A percentile compares a stretch with the other conserved stretches of the same genome.
phyloP scores from a whole-genome alignment of 2,113 vertebrate species.

The Hyperoodon ampullatus region DNA sequence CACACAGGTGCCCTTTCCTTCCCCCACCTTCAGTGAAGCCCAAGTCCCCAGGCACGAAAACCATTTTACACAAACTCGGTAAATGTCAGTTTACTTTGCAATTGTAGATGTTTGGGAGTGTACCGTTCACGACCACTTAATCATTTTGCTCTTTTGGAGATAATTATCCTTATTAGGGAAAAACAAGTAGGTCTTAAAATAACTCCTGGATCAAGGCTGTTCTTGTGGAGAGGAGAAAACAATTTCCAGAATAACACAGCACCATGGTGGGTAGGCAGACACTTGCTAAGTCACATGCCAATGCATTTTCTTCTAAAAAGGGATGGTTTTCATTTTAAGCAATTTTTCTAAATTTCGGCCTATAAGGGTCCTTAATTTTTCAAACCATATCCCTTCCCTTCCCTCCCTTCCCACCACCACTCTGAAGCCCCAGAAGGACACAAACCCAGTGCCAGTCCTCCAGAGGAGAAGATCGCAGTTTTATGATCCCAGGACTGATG shows the following conservation, averaged over 20 bases:
- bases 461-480: fast-evolving
- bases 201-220: neutral
- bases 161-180: slow-evolving; percentile 51
- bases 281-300: fast-evolving
- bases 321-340: fast-evolving
- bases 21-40: neutral
- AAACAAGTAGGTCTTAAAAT: slow-evolving; percentile 10
- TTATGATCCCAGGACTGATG: fast-evolving
- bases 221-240: neutral
- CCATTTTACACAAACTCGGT: neutral
- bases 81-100: neutral
- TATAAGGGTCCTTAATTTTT: neutral
- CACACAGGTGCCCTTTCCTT: fast-evolving
- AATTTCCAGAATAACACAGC: neutral
- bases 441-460: fast-evolving
- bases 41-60: fast-evolving
- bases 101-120: neutral
- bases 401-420: too few relatives aligned
- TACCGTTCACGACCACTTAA: fast-evolving
- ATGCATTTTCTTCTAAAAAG: neutral
- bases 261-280: fast-evolving
- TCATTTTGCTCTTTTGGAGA: neutral
- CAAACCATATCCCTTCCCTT: too few relatives aligned
- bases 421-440: too few relatives aligned
- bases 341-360: neutral